Percentiles rank a stretch among this genome's conserved stretches.
phyloP scores from a whole-genome alignment of 2,797 vertebrate genomes.

The Peromyscus aztecus region DNA sequence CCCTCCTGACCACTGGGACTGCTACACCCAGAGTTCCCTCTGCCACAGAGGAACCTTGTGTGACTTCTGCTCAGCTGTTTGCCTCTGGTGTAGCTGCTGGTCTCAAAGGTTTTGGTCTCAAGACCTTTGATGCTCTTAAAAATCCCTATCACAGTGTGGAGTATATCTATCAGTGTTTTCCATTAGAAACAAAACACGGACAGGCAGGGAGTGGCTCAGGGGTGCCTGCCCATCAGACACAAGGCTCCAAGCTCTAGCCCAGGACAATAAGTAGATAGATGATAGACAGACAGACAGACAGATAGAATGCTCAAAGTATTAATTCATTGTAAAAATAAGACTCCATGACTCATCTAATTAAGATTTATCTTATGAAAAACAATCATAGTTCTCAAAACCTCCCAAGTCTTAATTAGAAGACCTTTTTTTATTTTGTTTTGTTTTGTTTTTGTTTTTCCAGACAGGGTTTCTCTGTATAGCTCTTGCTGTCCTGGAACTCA shows the following conservation, averaged over 20 bases:
- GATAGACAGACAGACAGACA: background rate
- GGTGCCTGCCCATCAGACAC: background rate
- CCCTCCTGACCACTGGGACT: background rate
- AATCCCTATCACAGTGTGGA: background rate
- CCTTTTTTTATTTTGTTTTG: background rate
- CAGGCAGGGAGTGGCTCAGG: background rate
- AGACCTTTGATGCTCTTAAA: background rate
- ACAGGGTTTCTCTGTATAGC: background rate
- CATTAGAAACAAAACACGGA: slow-evolving; percentile 13
- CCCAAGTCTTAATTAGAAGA: background rate
- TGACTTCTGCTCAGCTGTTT: background rate
- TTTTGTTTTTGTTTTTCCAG: background rate
- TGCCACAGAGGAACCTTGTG: background rate
- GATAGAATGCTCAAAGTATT: background rate
- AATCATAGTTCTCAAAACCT: slow-evolving; percentile 43
- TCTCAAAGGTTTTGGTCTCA: background rate
- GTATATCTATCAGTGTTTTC: background rate
- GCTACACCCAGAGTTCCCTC: background rate
- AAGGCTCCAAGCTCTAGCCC: background rate
- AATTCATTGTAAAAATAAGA: slow-evolving; percentile 29
- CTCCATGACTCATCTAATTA: slow-evolving; percentile 9
- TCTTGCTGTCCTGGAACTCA: background rate
- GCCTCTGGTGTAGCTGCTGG: background rate
- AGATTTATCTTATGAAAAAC: slow-evolving; percentile 40
- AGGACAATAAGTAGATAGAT: background rate